Evolutionary conservation across 2,888 invertebrate genomes (phyloP).

Genomic region (Apeira syringaria): DNA sequence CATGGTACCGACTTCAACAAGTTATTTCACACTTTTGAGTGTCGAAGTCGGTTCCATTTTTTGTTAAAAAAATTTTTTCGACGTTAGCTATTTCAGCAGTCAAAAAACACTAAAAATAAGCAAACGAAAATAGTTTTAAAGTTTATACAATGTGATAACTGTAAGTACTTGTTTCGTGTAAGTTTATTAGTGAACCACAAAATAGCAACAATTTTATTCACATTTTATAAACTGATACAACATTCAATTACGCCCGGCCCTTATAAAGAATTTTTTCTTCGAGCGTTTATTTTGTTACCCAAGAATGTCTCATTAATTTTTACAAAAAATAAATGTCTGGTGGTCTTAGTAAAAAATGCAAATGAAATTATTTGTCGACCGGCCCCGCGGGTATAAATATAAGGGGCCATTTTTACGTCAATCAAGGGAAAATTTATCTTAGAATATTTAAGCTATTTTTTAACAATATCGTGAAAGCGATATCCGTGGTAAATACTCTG

Average conservation of each 20-base stretch:
- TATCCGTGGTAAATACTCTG: conserved; percentile 19
- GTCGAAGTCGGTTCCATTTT: too few species aligned
- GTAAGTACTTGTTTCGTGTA: too few species aligned
- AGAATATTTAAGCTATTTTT: conserved; percentile 26
- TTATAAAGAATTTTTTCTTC: conserved; percentile 34
- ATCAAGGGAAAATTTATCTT: conserved; percentile 34
- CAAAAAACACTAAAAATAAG: too few species aligned
- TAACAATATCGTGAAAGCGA: conserved; percentile 23
- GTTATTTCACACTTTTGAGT: too few species aligned
- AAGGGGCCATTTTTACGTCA: conserved; percentile 46
- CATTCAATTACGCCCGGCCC: conserved; percentile 21
- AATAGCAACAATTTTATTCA: conserved; percentile 12
- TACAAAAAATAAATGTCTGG: conserved; percentile 38
- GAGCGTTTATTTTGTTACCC: conserved; percentile 38
- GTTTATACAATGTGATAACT: too few species aligned
- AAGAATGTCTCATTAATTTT: conserved; percentile 51
- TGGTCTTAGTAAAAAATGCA: conserved; percentile 43
- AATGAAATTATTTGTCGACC: conserved; percentile 40
- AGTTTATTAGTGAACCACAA: too few species aligned
- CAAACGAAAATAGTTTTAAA: too few species aligned
- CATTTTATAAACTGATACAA: conserved; percentile 20
- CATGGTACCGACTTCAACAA: too few species aligned
- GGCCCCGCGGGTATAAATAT: conserved; percentile 38
- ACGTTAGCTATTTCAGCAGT: too few species aligned
- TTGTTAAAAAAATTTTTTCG: too few species aligned